Evolutionary conservation across 2,797 vertebrate genomes (phyloP), one percentile per base, ranked within the genome.

Genomic region (Sebastes steindachneri): DNA sequence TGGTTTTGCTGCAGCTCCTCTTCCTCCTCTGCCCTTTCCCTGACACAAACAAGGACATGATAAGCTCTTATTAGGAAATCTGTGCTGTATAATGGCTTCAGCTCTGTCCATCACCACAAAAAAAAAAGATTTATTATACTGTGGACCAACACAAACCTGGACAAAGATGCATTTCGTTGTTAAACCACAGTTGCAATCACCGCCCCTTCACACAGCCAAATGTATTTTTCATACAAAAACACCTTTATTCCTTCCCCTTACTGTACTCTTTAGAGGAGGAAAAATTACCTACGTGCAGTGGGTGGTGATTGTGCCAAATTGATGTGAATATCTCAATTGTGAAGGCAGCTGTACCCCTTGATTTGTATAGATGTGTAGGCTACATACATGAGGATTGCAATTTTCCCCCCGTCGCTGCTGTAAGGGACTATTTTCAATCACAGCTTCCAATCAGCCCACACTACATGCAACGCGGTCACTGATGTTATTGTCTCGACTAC

Each of bases 321-420:
- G 35, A 86, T 88, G 76, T 64, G 77, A 86, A 89, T 78, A 72
- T 89, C 73, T 82, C 78, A 65, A 45, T 79, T 77, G 53, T 64
- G 48, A 65, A 55, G 41, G 81, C 89, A 89, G 86, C 87, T 89
- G 87, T 76, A 73, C 59, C 35, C 10, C 73, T 66, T 90, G 86
- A 92, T 90, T 91, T 83, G 86, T 86, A 87, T 66, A 84, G 57
- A 90, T 86, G 86, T 85, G 80, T 77, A 60, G 76, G 82, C 77
- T 84, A 86, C 25, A 63, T 80, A 79, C 59, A 25, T 8, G 6
- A 54, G 58, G 68, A 74, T 63, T 64, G 75, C 58, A 86, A 90
- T 92, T 88, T 83, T 41, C 83, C 11, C 51, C 68, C 23, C 1
- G 21, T 82, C 73, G 64, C 77, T 73, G 75, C 62, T 54, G 31